Percentiles rank a stretch among this genome's conserved stretches.
phyloP scores from a whole-genome alignment of 2,113 vertebrate species.

The Baryphthengus martii region DNA sequence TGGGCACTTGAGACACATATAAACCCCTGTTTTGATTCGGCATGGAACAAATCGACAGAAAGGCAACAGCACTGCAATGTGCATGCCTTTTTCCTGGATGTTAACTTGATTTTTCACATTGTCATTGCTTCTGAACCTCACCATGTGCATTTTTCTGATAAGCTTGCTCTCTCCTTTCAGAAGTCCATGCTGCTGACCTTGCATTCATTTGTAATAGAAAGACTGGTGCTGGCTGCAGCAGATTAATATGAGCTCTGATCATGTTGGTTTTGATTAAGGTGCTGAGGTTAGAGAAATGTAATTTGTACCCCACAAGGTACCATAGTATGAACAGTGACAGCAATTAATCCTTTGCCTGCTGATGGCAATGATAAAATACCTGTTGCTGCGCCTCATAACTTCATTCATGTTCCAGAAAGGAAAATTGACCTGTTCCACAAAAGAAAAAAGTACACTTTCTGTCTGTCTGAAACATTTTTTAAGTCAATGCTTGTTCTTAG shows the following conservation, averaged over 20 bases:
- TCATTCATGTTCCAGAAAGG: slow-evolving; percentile 75
- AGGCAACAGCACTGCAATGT: background rate
- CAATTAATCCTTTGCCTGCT: slow-evolving; percentile 82
- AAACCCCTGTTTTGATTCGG: background rate
- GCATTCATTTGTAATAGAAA: slow-evolving; percentile 49
- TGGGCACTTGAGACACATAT: background rate
- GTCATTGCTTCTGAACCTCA: slow-evolving; percentile 17
- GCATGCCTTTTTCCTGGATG: background rate
- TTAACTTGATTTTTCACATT: slow-evolving; percentile 35
- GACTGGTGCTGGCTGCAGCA: slow-evolving; percentile 37
- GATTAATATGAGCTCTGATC: slow-evolving; percentile 72
- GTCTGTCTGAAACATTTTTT: slow-evolving; percentile 42
- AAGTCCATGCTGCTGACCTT: slow-evolving; percentile 61
- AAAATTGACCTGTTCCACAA: slow-evolving; percentile 63
- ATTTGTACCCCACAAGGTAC: slow-evolving; percentile 79
- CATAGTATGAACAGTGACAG: slow-evolving; percentile 68
- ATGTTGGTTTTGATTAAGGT: slow-evolving; percentile 85
- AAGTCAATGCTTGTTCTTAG: background rate
- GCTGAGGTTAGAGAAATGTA: slow-evolving; percentile 84
- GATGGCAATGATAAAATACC: slow-evolving; percentile 84
- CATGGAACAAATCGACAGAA: background rate
- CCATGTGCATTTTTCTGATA: slow-evolving; percentile 63
- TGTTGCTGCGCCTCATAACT: slow-evolving; percentile 73
- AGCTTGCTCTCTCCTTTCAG: background rate
- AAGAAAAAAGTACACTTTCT: slow-evolving; percentile 25